Evolutionary conservation across 2,888 invertebrate genomes (phyloP).

Genomic region (Agrotis clavis): DNA sequence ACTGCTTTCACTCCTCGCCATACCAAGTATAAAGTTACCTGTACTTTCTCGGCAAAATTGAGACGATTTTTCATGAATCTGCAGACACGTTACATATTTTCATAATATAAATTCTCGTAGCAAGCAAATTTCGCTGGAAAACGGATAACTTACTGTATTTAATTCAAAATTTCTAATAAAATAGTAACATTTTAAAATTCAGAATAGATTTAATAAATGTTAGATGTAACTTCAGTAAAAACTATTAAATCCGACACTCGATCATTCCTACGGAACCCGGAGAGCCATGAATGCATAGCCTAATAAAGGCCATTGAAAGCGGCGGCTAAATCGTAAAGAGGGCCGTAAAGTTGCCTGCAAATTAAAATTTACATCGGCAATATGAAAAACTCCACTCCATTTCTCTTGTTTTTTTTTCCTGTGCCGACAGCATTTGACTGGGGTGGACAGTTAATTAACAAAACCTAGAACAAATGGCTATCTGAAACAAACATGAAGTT

Average conservation of each 20-base stretch:
- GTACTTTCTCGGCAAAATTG: conserved; percentile 48
- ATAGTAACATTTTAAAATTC: conserved; percentile 3
- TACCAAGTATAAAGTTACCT: conserved; percentile 51
- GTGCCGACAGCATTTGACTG: conserved; percentile 83
- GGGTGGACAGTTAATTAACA: conserved; percentile 88
- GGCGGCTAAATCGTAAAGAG: conserved; percentile 89
- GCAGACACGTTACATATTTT: conserved; percentile 43
- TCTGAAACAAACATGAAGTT: conserved; percentile 77
- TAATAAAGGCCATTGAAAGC: conserved; percentile 87
- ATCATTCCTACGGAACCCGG: conserved; percentile 76
- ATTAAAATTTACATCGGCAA: conserved; percentile 90
- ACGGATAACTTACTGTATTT: conserved; percentile 8
- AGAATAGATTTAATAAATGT: background rate
- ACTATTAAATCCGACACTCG: conserved; percentile 56
- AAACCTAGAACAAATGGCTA: conserved; percentile 84
- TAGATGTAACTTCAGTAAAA: conserved; percentile 15
- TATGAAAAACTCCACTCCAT: conserved; percentile 88
- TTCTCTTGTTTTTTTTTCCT: conserved; percentile 84
- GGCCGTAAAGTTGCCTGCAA: conserved; percentile 89
- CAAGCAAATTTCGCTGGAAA: conserved; percentile 19
- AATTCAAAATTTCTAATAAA: conserved; percentile 1
- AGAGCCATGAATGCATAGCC: conserved; percentile 84
- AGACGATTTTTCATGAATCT: conserved; percentile 50
- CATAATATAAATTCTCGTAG: conserved; percentile 28
- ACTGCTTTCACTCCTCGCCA: conserved; percentile 13